Evolutionary conservation across 1,140 invertebrate genomes (phyloP).

Genomic region (Arion vulgaris): DNA sequence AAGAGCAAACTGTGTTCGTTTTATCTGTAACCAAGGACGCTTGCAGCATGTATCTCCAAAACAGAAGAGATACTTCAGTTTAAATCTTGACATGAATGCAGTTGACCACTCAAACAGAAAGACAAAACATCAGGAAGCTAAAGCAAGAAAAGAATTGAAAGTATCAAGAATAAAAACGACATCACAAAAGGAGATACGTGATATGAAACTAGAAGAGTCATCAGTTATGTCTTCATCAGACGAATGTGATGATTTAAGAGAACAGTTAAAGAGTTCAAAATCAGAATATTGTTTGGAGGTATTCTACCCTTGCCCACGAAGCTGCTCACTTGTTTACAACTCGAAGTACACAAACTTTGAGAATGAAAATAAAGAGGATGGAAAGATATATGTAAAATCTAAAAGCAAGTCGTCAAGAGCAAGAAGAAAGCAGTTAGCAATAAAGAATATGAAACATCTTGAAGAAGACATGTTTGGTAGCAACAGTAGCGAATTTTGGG

Average conservation of each 20-base stretch:
- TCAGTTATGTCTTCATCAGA: neutral
- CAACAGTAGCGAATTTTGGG: too few relatives aligned
- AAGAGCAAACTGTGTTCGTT: constrained; percentile 45
- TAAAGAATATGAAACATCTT: neutral
- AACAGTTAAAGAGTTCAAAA: neutral
- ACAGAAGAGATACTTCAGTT: constrained; percentile 38
- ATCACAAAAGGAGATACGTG: neutral
- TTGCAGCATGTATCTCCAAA: constrained; percentile 8
- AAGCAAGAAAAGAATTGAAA: neutral
- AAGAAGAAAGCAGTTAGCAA: neutral
- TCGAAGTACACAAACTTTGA: constrained; percentile 39
- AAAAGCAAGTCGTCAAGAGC: neutral
- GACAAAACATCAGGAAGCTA: neutral
- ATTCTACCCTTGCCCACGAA: constrained; percentile 38
- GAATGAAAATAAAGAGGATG: constrained; percentile 3
- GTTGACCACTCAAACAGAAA: neutral
- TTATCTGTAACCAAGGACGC: constrained; percentile 40
- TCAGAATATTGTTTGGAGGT: constrained; percentile 27
- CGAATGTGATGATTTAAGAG: neutral
- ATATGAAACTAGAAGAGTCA: neutral
- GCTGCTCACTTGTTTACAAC: constrained; percentile 37
- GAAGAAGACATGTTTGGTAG: constrained; percentile 1
- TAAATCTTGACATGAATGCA: constrained; percentile 7
- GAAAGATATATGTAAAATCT: neutral
- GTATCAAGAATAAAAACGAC: neutral